These are phyloP conservation scores for Seriola rivoliana DNA, from an alignment of 2,113 vertebrate genomes.

Conservation along the genomic window DNA sequence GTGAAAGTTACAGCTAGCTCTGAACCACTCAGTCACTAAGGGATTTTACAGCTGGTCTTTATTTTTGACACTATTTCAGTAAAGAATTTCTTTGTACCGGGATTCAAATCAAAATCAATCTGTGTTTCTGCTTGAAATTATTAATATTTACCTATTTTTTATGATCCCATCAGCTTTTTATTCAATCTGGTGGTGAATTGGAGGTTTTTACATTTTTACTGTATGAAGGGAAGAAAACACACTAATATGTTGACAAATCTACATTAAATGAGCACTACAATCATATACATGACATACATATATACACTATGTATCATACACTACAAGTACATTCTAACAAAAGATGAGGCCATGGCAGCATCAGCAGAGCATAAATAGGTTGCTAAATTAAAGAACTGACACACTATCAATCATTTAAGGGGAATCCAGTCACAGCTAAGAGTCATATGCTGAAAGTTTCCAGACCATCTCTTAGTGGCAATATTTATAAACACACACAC, in stretches of 20 bases:
- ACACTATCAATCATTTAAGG: slow-evolving; percentile 13
- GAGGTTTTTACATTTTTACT: background rate
- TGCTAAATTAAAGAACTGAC: slow-evolving; percentile 20
- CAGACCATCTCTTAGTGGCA: slow-evolving; percentile 22
- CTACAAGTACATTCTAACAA: background rate
- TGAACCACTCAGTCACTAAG: slow-evolving; percentile 37
- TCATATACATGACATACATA: background rate
- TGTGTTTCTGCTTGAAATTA: background rate
- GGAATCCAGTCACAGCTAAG: slow-evolving; percentile 17
- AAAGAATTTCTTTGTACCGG: slow-evolving; percentile 33
- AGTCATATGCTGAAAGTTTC: slow-evolving; percentile 29
- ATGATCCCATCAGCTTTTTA: background rate
- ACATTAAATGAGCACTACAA: background rate
- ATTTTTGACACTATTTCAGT: slow-evolving; percentile 44
- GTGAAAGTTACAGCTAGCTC: slow-evolving; percentile 69
- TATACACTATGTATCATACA: background rate
- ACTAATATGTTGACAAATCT: background rate
- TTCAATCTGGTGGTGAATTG: background rate
- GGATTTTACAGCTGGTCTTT: slow-evolving; percentile 61
- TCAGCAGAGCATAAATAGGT: background rate
- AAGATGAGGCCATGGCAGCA: background rate
- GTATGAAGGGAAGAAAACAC: background rate
- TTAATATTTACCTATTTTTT: background rate
- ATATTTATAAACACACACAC: slow-evolving; percentile 29
- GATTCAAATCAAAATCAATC: background rate